Base-by-base conservation (phyloP, 2,113 vertebrate genomes). In the Syngnathoides biaculeatus region DNA sequence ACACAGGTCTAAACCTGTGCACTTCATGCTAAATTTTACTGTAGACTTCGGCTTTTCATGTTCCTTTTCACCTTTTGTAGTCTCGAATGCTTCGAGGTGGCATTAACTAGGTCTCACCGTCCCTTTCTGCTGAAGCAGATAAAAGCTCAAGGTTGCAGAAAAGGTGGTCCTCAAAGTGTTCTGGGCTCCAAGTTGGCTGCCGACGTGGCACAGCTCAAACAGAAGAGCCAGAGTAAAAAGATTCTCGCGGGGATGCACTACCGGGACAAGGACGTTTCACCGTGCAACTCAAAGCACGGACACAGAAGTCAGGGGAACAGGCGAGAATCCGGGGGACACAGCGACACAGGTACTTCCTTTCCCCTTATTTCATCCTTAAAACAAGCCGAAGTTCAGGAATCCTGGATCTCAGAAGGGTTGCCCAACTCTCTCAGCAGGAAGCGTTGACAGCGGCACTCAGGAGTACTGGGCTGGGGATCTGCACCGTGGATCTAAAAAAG, bases 171-270 rank as follows among this genome's bases (percentile, higher is more conserved):
- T 9, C 90, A 88, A 77, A 86, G 86, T 2, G 78, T 90, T 64
- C 83, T 94, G 82, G 77, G 74, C 14, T 89, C 93, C 47, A 86
- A 91, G 19, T 81, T 92, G 81, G 83, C 91, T 70, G 72, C 59
- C 52, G 92, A 92, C 64, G 82, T 92, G 65, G 90, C 91, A 5
- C 95, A 92, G 84, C 90, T 95, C 77, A 96, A 95, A 87, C 93
- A 93, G 61, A 95, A 94, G 79, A 88, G 91, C 74, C 91, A 92
- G 85, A 89, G 78, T 87, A 94, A 93, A 83, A 94, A 88, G 74
- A 91, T 87, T 2, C 27, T 90, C 0, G 77, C 92, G 73, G 92
- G 93, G 78, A 76, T 87, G 68, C 82, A 92, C 67, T 93, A 93
- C 81, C 88, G 88, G 22, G 88, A 93, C 75, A 92, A 93, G 84